Evolutionary conservation across 2,888 invertebrate species (phyloP).

Genomic region (Coenonympha arcania): DNA sequence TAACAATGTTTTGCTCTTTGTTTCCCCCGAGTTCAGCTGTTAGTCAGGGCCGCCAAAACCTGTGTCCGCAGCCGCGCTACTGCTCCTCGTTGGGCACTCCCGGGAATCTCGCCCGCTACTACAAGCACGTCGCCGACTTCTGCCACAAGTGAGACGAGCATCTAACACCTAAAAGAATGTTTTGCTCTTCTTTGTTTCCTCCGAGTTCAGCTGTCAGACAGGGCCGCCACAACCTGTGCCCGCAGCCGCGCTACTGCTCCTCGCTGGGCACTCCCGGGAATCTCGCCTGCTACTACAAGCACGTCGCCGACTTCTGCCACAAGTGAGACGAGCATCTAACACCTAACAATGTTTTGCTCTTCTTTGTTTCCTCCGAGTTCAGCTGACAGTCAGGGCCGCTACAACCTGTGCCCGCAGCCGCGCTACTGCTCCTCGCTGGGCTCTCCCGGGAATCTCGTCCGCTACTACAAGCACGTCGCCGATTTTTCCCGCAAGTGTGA

Average conservation of each 20-base stretch:
- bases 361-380: too few species aligned
- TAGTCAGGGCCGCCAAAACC: slow-evolving; percentile 89
- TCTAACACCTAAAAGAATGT: too few species aligned
- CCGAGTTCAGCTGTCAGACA: too few species aligned
- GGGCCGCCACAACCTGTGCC: slow-evolving; percentile 92
- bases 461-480: background rate
- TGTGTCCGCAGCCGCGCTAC: slow-evolving; percentile 88
- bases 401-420: too few species aligned
- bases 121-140: slow-evolving; percentile 90
- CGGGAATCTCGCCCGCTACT: slow-evolving; percentile 89
- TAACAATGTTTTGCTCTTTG: too few species aligned
- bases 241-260: slow-evolving; percentile 89
- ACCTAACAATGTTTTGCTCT: too few species aligned
- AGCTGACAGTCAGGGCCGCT: too few species aligned
- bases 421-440: too few species aligned
- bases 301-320: slow-evolving; percentile 90
- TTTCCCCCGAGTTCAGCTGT: too few species aligned
- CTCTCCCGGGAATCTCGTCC: too few species aligned
- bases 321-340: too few species aligned
- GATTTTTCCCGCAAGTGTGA: background rate
- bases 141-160: slow-evolving; percentile 86
- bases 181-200: too few species aligned
- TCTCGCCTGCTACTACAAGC: slow-evolving; percentile 86
- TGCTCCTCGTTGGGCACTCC: slow-evolving; percentile 90
- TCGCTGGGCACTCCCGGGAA: slow-evolving; percentile 91